Evolutionary conservation across 2,888 invertebrate genomes (phyloP).

Genomic region (Hyalella azteca): DNA sequence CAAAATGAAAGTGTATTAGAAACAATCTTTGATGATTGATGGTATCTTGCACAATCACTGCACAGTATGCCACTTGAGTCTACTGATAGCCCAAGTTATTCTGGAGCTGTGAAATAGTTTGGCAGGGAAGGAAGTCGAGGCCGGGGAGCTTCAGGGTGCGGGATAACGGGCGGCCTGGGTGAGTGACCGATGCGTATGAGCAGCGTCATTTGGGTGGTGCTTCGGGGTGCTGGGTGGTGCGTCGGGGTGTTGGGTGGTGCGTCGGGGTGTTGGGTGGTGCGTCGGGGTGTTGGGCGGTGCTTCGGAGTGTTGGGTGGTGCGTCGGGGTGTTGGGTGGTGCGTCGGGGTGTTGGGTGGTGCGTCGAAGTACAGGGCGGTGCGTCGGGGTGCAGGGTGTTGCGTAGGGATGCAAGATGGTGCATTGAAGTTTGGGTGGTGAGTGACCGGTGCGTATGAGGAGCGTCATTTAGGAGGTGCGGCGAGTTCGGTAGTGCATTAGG

Average conservation of each 20-base stretch:
- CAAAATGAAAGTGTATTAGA: no score
- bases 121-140: no score
- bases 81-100: no score
- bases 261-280: not conserved
- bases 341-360: not conserved
- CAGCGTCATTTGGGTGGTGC: not conserved
- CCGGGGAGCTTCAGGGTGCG: not conserved
- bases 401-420: not conserved
- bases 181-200: constrained; percentile 5
- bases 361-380: not conserved
- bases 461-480: not conserved
- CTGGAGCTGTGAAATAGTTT: no score
- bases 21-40: no score
- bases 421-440: not conserved
- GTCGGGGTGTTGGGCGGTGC: not conserved
- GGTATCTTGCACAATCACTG: no score
- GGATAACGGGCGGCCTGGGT: constrained; percentile 28
- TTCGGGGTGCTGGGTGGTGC: not conserved
- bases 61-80: no score
- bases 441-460: not conserved
- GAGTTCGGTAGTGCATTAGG: not conserved
- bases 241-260: not conserved
- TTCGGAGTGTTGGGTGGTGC: not conserved
- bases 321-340: no score
- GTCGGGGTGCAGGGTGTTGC: not conserved